Evolutionary conservation across 2,797 vertebrate genomes (phyloP).

Genomic region (Pangasius djambal): DNA sequence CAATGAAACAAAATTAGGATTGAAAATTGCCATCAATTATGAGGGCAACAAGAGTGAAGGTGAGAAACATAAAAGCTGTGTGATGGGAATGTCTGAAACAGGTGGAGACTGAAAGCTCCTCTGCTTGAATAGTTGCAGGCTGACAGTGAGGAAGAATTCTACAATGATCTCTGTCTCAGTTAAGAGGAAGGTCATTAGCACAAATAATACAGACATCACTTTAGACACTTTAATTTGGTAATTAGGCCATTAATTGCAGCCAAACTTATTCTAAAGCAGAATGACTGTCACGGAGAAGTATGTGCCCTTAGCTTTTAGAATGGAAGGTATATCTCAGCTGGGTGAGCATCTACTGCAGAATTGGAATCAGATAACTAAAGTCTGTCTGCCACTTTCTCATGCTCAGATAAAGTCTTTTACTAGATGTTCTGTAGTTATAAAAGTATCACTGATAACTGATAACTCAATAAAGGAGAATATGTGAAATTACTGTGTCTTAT

Average conservation of each 20-base stretch:
- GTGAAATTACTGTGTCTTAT: neutral
- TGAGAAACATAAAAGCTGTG: conserved; percentile 43
- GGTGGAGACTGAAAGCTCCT: conserved; percentile 45
- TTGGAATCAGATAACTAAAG: conserved; percentile 16
- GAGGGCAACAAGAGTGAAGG: conserved; percentile 35
- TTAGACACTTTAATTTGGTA: conserved; percentile 61
- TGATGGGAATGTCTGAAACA: conserved; percentile 46
- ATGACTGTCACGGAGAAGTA: conserved; percentile 33
- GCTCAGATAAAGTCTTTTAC: neutral
- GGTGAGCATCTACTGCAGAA: conserved; percentile 18
- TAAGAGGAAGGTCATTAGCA: conserved; percentile 57
- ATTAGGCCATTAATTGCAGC: conserved; percentile 60
- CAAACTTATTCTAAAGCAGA: conserved; percentile 50
- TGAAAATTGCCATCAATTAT: conserved; percentile 58
- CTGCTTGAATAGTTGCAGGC: conserved; percentile 43
- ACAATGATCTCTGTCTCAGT: conserved; percentile 56
- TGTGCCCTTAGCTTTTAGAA: conserved; percentile 40
- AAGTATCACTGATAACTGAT: neutral
- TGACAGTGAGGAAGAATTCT: conserved; percentile 50
- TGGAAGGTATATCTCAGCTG: conserved; percentile 32
- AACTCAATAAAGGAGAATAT: neutral
- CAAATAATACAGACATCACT: conserved; percentile 59
- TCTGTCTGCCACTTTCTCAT: neutral
- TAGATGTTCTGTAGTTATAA: neutral
- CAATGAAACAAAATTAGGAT: conserved; percentile 53